A percentile compares a stretch with the other conserved stretches of the same genome.
These are phyloP conservation scores for Acronicta psi DNA, from an alignment of 2,888 invertebrate genomes.

Conservation along the genomic window DNA sequence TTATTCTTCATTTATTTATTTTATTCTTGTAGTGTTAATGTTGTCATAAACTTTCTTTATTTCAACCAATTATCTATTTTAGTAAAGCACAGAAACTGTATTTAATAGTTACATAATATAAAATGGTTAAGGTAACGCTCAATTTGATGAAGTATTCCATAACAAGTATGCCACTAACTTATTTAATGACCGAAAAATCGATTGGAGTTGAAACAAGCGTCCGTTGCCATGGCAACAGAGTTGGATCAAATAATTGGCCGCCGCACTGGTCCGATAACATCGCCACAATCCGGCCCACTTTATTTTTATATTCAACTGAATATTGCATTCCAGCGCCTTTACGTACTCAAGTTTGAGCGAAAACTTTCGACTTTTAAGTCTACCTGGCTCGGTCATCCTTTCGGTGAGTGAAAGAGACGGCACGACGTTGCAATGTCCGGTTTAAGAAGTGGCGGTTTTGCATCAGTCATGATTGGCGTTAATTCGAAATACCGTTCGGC, in stretches of 20 bases:
- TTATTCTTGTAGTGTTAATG: no score
- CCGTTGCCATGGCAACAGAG: constrained; percentile 76
- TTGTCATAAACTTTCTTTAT: no score
- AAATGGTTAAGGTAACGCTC: constrained; percentile 35
- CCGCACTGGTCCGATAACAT: constrained; percentile 64
- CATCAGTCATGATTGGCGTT: constrained; percentile 68
- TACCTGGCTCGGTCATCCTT: constrained; percentile 43
- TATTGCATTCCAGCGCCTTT: constrained; percentile 72
- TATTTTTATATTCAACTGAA: constrained; percentile 68
- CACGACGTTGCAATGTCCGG: constrained; percentile 5
- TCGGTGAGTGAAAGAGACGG: constrained; percentile 30
- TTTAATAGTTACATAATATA: constrained; percentile 25
- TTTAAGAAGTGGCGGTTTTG: constrained; percentile 39
- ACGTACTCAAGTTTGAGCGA: constrained; percentile 58
- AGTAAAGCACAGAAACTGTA: constrained; percentile 4
- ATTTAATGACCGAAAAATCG: constrained; percentile 58
- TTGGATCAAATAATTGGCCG: constrained; percentile 75
- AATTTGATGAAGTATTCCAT: constrained; percentile 46
- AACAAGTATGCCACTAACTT: constrained; percentile 50
- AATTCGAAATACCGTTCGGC: constrained; percentile 67
- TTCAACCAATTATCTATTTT: no score
- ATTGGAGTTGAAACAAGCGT: constrained; percentile 53
- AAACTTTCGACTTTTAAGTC: constrained; percentile 55
- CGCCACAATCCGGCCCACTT: constrained; percentile 63
- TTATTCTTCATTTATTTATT: no score